Evolutionary conservation across 2,797 vertebrate species (phyloP).

Genomic region (Enteromius unitaeniatus): DNA sequence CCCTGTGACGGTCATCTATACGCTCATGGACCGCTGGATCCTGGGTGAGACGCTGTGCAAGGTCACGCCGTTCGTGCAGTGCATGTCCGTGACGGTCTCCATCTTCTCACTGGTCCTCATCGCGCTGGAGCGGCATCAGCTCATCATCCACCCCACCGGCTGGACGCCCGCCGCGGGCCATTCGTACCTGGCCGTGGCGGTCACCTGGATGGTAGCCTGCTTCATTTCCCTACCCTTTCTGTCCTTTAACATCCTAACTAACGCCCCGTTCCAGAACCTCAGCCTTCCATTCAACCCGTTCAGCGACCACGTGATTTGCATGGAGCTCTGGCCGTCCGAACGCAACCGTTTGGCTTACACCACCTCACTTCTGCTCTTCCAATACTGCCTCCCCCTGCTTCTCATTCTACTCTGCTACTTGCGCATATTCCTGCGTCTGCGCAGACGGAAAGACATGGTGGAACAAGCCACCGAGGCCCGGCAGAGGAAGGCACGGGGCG

Average conservation of each 20-base stretch:
- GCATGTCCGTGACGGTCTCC: conserved; percentile 81
- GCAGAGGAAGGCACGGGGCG: conserved; percentile 69
- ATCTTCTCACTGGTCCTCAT: conserved; percentile 82
- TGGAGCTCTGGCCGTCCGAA: conserved; percentile 82
- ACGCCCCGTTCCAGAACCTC: conserved; percentile 81
- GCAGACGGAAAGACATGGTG: conserved; percentile 78
- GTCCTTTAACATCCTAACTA: conserved; percentile 81
- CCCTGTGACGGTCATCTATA: conserved; percentile 83
- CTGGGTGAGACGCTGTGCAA: conserved; percentile 81
- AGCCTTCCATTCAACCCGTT: conserved; percentile 78
- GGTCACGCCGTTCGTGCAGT: conserved; percentile 82
- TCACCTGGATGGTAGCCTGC: conserved; percentile 80
- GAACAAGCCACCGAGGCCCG: conserved; percentile 66
- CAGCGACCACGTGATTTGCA: conserved; percentile 80
- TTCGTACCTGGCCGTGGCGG: conserved; percentile 79
- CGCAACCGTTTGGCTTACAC: conserved; percentile 80
- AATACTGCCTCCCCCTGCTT: conserved; percentile 82
- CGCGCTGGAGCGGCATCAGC: conserved; percentile 82
- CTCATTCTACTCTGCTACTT: conserved; percentile 83
- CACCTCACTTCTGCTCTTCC: conserved; percentile 81
- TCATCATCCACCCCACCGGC: conserved; percentile 83
- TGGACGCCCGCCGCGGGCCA: conserved; percentile 80
- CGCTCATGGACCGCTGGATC: conserved; percentile 84
- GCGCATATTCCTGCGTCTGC: conserved; percentile 82
- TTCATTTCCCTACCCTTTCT: conserved; percentile 83